A percentile compares a stretch with the other conserved stretches of the same genome.
phyloP scores from a whole-genome alignment of 2,888 invertebrate species.

The Matsumyia berberina region DNA sequence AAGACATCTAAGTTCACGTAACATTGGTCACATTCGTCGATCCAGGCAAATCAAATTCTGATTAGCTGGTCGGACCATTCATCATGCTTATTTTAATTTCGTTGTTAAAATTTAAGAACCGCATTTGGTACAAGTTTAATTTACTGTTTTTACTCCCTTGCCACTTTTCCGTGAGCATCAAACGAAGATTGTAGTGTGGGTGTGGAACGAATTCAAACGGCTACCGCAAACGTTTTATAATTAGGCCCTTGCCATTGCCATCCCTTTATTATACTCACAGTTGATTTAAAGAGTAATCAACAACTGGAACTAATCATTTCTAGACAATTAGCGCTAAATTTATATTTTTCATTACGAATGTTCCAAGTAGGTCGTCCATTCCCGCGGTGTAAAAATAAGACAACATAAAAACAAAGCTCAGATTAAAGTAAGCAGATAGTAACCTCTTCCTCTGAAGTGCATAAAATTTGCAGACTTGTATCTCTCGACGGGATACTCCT shows the following conservation, averaged over 20 bases:
- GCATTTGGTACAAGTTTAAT: too few relatives aligned
- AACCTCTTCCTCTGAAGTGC: constrained; percentile 17
- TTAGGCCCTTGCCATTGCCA: not conserved
- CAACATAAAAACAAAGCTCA: constrained; percentile 4
- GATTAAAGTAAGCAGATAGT: constrained; percentile 35
- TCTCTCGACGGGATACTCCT: constrained; percentile 37
- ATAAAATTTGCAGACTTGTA: constrained; percentile 45
- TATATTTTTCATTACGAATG: not conserved
- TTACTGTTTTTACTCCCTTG: too few relatives aligned
- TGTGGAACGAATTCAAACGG: too few relatives aligned
- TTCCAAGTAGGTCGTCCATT: constrained; percentile 25
- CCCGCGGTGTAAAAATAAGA: not conserved
- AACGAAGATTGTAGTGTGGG: too few relatives aligned
- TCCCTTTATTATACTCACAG: not conserved
- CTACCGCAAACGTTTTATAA: not conserved
- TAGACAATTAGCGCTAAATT: constrained; percentile 5
- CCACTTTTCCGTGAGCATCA: too few relatives aligned
- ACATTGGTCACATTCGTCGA: too few relatives aligned
- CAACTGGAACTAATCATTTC: constrained; percentile 15
- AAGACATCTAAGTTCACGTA: too few relatives aligned
- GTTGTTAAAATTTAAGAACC: too few relatives aligned
- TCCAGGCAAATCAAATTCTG: too few relatives aligned
- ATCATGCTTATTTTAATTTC: too few relatives aligned
- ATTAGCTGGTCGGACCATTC: too few relatives aligned
- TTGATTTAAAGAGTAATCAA: not conserved